A percentile compares a stretch with the other conserved stretches of the same genome.
Evolutionary conservation across 2,797 vertebrate species (phyloP).

Genomic region (Tokudaia tokunoshimensis): DNA sequence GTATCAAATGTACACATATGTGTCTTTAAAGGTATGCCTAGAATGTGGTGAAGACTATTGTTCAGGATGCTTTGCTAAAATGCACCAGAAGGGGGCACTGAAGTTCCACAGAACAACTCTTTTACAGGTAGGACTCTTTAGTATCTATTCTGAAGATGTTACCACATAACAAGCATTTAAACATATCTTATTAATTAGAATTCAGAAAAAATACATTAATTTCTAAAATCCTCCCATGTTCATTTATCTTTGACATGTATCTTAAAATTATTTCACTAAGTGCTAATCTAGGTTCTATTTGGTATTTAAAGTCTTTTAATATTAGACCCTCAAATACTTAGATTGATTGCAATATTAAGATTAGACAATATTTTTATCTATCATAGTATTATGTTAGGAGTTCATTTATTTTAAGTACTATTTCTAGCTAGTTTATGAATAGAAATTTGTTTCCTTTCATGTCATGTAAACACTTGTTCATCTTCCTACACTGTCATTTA

Average conservation of each 20-base stretch:
- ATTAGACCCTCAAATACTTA: slow-evolving; percentile 20
- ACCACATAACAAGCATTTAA: slow-evolving; percentile 56
- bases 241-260: slow-evolving; percentile 7
- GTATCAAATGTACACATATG: not conserved
- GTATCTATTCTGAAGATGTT: slow-evolving; percentile 51
- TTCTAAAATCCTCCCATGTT: slow-evolving; percentile 58
- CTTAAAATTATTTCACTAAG: slow-evolving; percentile 66
- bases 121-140: slow-evolving; percentile 87
- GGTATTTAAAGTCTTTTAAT: slow-evolving; percentile 68
- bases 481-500: not conserved
- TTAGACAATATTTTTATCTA: slow-evolving; percentile 43
- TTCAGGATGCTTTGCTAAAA: slow-evolving; percentile 90
- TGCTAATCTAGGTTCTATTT: slow-evolving; percentile 32
- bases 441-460: slow-evolving; percentile 11
- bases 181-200: slow-evolving; percentile 49
- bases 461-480: slow-evolving; percentile 14
- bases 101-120: slow-evolving; percentile 92
- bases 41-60: slow-evolving; percentile 93
- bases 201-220: slow-evolving; percentile 65
- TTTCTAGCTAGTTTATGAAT: slow-evolving; percentile 45
- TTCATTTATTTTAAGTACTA: slow-evolving; percentile 22
- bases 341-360: slow-evolving; percentile 60
- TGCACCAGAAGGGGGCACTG: slow-evolving; percentile 95
- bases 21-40: slow-evolving; percentile 88
- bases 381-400: slow-evolving; percentile 33